These are phyloP conservation scores for Cantharis nigra DNA, from an alignment of 2,888 invertebrate species.

Conservation along the genomic window DNA sequence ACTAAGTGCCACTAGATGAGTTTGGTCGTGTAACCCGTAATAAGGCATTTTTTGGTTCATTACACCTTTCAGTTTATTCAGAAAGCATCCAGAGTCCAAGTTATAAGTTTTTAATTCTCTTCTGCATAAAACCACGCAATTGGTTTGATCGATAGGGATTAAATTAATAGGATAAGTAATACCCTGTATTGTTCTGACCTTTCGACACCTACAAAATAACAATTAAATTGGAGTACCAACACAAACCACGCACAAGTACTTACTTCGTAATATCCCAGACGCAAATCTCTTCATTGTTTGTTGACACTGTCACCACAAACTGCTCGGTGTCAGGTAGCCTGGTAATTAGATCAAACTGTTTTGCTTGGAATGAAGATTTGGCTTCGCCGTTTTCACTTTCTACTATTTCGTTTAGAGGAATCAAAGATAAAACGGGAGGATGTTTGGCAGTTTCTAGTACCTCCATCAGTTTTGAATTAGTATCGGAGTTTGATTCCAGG, in stretches of 20 bases:
- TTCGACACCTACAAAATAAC: slow-evolving; percentile 58
- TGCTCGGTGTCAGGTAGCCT: slow-evolving; percentile 69
- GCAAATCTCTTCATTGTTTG: slow-evolving; percentile 75
- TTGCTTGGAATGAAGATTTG: slow-evolving; percentile 41
- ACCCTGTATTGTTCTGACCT: slow-evolving; percentile 72
- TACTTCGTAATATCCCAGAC: slow-evolving; percentile 78
- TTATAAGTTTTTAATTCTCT: slow-evolving; percentile 82
- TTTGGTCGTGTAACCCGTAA: slow-evolving; percentile 80
- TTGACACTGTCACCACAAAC: slow-evolving; percentile 76
- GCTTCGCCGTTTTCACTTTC: slow-evolving; percentile 18
- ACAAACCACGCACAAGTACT: slow-evolving; percentile 35
- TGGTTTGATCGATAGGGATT: slow-evolving; percentile 75
- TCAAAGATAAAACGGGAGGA: slow-evolving; percentile 66
- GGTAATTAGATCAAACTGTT: slow-evolving; percentile 65
- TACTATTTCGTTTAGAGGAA: slow-evolving; percentile 58
- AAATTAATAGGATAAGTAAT: slow-evolving; percentile 79
- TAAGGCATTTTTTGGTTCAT: slow-evolving; percentile 95
- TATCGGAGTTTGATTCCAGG: slow-evolving; percentile 38
- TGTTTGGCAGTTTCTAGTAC: slow-evolving; percentile 58
- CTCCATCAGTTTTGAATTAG: slow-evolving; percentile 44
- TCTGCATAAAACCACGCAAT: slow-evolving; percentile 79
- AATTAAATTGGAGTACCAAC: not conserved
- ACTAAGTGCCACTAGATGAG: slow-evolving; percentile 80
- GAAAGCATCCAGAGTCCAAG: slow-evolving; percentile 73
- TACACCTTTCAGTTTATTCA: slow-evolving; percentile 79